A percentile compares a stretch with the other conserved stretches of the same genome.
These are phyloP conservation scores for Acrocephalus arundinaceus DNA, from an alignment of 2,113 vertebrate species.

Conservation along the genomic window DNA sequence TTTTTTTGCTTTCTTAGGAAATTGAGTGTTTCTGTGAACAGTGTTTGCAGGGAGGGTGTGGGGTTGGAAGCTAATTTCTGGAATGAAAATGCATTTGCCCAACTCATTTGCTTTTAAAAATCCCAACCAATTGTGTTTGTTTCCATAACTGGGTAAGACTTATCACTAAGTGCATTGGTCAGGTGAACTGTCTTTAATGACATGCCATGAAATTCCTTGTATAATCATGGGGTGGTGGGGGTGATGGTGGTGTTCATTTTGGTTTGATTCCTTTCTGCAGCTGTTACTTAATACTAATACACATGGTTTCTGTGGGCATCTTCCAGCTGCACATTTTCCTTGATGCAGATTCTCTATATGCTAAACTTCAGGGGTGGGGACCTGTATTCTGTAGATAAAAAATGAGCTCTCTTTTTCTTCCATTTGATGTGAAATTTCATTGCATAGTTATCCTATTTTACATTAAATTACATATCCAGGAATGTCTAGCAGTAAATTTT, in stretches of 20 bases:
- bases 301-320: not conserved
- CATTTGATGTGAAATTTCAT: not conserved
- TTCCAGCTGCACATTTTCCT: not conserved
- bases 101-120: slow-evolving; percentile 31
- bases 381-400: not conserved
- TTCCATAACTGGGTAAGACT: not conserved
- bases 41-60: slow-evolving; percentile 45
- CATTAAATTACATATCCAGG: not conserved
- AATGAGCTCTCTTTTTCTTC: not conserved
- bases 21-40: slow-evolving; percentile 60
- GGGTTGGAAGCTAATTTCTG: slow-evolving; percentile 49
- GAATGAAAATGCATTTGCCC: slow-evolving; percentile 56
- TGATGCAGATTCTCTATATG: not conserved
- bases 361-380: not conserved
- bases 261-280: not conserved
- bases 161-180: not conserved
- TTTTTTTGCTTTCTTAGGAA: slow-evolving; percentile 63
- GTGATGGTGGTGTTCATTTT: not conserved
- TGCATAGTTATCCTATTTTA: not conserved
- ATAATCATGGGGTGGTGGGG: not conserved
- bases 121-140: not conserved
- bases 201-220: not conserved
- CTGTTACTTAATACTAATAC: not conserved
- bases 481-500: not conserved
- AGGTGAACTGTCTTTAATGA: not conserved